Evolutionary conservation across 2,113 vertebrate species (phyloP).

Genomic region (Rhinopomastus cyanomelas): DNA sequence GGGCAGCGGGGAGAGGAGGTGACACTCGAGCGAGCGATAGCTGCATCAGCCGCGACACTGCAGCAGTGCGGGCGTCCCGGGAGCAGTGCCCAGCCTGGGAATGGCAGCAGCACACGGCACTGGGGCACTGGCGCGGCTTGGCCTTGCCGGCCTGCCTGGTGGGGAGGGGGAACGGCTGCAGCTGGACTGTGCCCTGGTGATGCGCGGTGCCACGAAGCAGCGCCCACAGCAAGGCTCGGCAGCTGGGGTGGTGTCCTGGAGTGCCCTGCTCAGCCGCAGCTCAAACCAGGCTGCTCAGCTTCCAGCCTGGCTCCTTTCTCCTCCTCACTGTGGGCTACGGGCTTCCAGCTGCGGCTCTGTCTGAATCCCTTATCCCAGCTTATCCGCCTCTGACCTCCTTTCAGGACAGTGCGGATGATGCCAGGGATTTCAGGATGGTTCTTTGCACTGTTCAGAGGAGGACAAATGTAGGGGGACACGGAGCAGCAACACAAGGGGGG

Average conservation of each 20-base stretch:
- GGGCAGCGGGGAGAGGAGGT: conserved; percentile 4
- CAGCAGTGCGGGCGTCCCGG: conserved; percentile 48
- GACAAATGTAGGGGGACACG: rapidly evolving
- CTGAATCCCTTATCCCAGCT: conserved; percentile 59
- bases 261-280: background rate
- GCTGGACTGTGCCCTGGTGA: background rate
- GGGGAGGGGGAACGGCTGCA: background rate
- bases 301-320: background rate
- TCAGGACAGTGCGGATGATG: conserved; percentile 34
- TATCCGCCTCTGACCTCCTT: conserved; percentile 68
- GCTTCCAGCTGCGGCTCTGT: background rate
- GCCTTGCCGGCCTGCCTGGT: background rate
- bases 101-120: background rate
- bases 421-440: conserved; percentile 8
- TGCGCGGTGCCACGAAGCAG: background rate
- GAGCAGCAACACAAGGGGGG: background rate
- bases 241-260: background rate
- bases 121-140: background rate
- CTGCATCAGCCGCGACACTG: conserved; percentile 48
- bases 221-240: background rate
- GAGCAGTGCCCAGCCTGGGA: conserved; percentile 10
- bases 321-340: background rate
- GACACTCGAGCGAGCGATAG: conserved; percentile 9
- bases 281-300: background rate
- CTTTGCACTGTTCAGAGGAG: background rate